Evolutionary conservation across 2,113 vertebrate genomes (phyloP), one percentile per base, ranked within the genome.

Genomic region (Rhinolophus ferrumequinum): DNA sequence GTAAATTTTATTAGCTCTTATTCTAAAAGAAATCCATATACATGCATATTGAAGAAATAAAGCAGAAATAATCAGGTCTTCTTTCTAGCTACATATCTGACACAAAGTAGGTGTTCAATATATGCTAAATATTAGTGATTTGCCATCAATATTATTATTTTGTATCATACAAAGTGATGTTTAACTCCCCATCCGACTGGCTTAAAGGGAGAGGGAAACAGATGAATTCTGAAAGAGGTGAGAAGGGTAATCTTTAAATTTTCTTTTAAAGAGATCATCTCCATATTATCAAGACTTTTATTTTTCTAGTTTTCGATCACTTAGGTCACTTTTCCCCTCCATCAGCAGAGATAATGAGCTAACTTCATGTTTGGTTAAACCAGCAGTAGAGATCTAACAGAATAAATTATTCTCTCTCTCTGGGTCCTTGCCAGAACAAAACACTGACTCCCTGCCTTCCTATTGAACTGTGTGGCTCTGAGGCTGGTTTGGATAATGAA

Each of bases 401-500:
- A 86, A 91, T 83, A 38, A 95, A 69, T 47, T 89, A 85, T 50
- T 62, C 52, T 38, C 38, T 93, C 21, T 90, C 12, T 69, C 56
- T 64, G 67, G 30, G 54, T 52, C 16, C 12, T 56, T 80, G 73
- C 82, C 93, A 70, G 52, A 95, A 88, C 13, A 85, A 54, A 41
- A 72, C 38, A 19, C 24, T 58, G 41, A 18, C 38, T 1, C 4
- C 47, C 73, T 64, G 19, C 12, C 28, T 73, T 50, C 8, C 38
- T n/a, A 16, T 6, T 82, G 21, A 88, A 82, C 2, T 84, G n/a
- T 26, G 22, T 0, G 3, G 0, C 15, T 93, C 60, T 28, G 28
- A 93, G 33, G 13, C 33, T 79, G 9, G 12, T 73, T 87, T 75
- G 38, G 26, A 60, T 90, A 88, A 87, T 15, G 33, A 75, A 95